Base-by-base conservation (phyloP, 2,888 invertebrate genomes). In the Calameuta idolon region DNA sequence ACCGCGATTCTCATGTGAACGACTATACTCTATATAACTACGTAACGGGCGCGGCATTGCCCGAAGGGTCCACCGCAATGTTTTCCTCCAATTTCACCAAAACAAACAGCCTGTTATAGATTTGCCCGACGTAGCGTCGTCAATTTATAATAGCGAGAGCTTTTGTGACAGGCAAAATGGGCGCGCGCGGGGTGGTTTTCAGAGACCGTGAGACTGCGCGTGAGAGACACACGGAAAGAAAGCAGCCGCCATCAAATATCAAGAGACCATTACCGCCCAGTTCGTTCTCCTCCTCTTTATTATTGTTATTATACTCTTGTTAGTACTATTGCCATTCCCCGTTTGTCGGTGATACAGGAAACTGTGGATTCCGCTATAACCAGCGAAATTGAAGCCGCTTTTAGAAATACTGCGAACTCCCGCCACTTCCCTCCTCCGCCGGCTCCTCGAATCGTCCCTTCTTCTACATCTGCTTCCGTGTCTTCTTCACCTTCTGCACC, bases 61-160 rank as follows among this genome's bases (percentile, higher is more conserved):
- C 81, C 79, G 79, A 77, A 83, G 81, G 87, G 83, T 83, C 85
- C 84, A 83, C 83, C 85, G 83, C 84, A 84, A 85, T 87, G 87
- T 88, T 89, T 89, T 87, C 87, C 85, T 87, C 87, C 87, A 89
- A 88, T 88, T 88, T 87, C 84, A 84, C 84, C 85, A 87, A 86
- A 87, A 87, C 88, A 88, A 88, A 88, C 87, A 88, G 82, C 81
- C 84, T 80, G 84, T 87, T 89, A 88, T 87, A 87, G 87, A 88
- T 88, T 88, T 85, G 85, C 83, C 77, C 79, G 78, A 81, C 80
- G 80, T 82, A 82, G 80, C 79, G 84, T 86, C 86, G 84, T 88
- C 85, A 87, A 86, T 88, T 86, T 84, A 83, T 86, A 87, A 87
- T 85, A 55, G 82, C 74, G 77, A 79, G 82, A 76, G 79, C 86